Conservation (phyloP, 2,888 invertebrate species). For the Acanthosepion esculentum region DNA sequence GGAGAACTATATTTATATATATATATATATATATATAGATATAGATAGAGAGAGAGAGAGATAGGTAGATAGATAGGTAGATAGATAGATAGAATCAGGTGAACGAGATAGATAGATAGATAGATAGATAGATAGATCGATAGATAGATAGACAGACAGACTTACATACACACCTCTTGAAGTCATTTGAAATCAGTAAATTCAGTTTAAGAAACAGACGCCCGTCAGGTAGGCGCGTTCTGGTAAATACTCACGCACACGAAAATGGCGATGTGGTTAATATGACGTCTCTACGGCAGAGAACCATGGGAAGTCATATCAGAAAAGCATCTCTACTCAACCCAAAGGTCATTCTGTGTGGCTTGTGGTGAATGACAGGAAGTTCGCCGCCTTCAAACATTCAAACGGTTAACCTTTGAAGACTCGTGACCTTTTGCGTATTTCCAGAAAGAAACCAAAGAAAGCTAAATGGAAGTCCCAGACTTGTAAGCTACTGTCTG, state of each 20-base stretch:
- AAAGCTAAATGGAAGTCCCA: conserved; percentile 15
- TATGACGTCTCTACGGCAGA: neutral
- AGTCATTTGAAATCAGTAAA: neutral
- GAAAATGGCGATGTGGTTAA: neutral
- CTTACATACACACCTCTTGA: neutral
- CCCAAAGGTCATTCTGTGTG: neutral
- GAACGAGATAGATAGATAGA: too few relatives aligned
- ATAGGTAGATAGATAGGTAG: too few relatives aligned
- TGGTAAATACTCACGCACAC: neutral
- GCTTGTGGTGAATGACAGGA: neutral
- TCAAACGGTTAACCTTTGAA: conserved; percentile 11
- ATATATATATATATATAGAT: too few relatives aligned
- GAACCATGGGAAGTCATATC: neutral
- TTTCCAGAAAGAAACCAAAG: neutral
- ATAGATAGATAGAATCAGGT: too few relatives aligned
- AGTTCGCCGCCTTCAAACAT: neutral
- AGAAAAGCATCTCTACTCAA: neutral
- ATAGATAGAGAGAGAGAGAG: too few relatives aligned
- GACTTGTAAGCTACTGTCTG: neutral
- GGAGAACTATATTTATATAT: too few relatives aligned
- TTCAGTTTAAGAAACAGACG: neutral
- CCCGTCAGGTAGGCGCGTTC: neutral
- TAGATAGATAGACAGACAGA: too few relatives aligned
- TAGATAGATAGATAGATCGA: too few relatives aligned
- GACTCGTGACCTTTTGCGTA: conserved; percentile 9